A percentile compares a stretch with the other conserved stretches of the same genome.
phyloP scores from a whole-genome alignment of 1,140 invertebrate species.

The Neodiprion fabricii region DNA sequence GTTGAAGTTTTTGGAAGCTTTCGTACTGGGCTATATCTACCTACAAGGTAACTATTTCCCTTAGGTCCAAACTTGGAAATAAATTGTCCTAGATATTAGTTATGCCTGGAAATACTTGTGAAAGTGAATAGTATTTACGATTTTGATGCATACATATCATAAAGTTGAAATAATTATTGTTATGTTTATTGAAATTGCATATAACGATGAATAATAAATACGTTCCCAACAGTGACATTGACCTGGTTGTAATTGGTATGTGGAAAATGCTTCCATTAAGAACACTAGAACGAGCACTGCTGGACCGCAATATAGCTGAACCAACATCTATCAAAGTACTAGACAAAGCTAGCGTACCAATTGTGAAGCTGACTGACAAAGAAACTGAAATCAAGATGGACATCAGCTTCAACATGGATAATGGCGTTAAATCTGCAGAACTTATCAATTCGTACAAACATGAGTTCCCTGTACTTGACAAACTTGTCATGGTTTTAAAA shows the following conservation, averaged over 20 bases:
- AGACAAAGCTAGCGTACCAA: slow-evolving; percentile 96
- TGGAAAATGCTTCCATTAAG: slow-evolving; percentile 91
- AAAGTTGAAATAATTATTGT: not conserved
- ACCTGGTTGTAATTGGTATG: slow-evolving; percentile 94
- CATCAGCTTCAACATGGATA: slow-evolving; percentile 98
- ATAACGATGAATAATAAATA: slow-evolving; percentile 7
- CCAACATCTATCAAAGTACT: slow-evolving; percentile 91
- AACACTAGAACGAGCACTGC: slow-evolving; percentile 87
- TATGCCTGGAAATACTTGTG: not conserved
- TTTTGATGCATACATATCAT: too few relatives aligned
- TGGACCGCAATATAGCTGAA: slow-evolving; percentile 88
- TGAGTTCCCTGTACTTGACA: slow-evolving; percentile 86
- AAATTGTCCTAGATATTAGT: not conserved
- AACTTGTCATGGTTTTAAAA: slow-evolving; percentile 96
- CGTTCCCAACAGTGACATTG: slow-evolving; percentile 85
- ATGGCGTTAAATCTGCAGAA: slow-evolving; percentile 93
- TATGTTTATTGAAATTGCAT: not conserved
- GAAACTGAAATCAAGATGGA: slow-evolving; percentile 93
- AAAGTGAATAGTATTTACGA: too few relatives aligned
- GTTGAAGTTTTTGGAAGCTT: slow-evolving; percentile 97
- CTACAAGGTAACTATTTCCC: slow-evolving; percentile 72
- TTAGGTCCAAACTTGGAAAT: not conserved
- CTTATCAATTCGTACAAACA: slow-evolving; percentile 87
- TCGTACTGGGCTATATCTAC: slow-evolving; percentile 92
- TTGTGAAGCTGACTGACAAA: slow-evolving; percentile 96